These are phyloP conservation scores for Antechinus flavipes DNA, from an alignment of 2,113 vertebrate genomes.

Conservation along the genomic window DNA sequence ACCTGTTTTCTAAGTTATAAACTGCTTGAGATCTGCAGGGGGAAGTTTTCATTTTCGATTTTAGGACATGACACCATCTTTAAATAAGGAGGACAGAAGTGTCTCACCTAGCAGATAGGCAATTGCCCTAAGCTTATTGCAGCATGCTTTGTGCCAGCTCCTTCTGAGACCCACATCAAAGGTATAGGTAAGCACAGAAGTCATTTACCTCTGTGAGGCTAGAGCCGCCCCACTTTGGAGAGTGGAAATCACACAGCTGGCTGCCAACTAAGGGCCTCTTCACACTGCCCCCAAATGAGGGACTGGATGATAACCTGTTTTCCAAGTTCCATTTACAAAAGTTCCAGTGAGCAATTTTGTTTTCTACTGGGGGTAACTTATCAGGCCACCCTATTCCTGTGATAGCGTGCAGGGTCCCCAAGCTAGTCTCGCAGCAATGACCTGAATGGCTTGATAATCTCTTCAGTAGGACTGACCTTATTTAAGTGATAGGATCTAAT, in stretches of 20 bases:
- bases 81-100: neutral
- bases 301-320: neutral
- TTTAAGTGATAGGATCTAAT: slow-evolving; percentile 68
- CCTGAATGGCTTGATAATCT: slow-evolving; percentile 15
- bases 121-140: neutral
- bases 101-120: neutral
- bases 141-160: neutral
- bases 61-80: fast-evolving
- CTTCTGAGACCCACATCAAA: neutral
- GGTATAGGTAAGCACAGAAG: neutral
- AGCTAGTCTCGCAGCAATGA: neutral
- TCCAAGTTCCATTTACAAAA: slow-evolving; percentile 43
- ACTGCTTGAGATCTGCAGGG: fast-evolving
- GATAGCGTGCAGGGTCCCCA: neutral
- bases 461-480: slow-evolving; percentile 58
- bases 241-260: neutral
- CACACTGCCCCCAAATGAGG: neutral
- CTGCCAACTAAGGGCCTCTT: neutral
- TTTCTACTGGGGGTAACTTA: slow-evolving; percentile 19
- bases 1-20: fast-evolving
- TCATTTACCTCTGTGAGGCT: too few species aligned
- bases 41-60: neutral
- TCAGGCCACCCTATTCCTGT: neutral
- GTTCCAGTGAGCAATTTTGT: slow-evolving; percentile 15
- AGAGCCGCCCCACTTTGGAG: neutral